Evolutionary conservation across 2,888 invertebrate genomes (phyloP).

Genomic region (Terebella lapidaria): DNA sequence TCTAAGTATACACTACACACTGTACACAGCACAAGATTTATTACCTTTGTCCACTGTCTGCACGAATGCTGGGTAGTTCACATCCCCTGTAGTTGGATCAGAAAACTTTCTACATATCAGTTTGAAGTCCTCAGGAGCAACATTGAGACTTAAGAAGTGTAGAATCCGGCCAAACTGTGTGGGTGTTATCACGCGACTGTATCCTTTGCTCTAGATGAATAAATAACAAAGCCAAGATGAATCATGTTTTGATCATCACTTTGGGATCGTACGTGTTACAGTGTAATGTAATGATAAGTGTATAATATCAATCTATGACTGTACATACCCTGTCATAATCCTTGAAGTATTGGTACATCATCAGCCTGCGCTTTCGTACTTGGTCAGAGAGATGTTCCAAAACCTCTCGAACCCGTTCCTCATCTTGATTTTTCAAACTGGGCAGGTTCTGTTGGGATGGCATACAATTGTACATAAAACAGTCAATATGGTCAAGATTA

Average conservation of each 20-base stretch:
- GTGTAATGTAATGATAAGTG: no score
- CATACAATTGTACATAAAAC: no score
- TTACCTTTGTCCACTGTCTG: slow-evolving; percentile 52
- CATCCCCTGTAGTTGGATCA: slow-evolving; percentile 47
- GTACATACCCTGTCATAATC: slow-evolving; percentile 50
- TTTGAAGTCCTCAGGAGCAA: slow-evolving; percentile 44
- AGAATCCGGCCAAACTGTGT: slow-evolving; percentile 51
- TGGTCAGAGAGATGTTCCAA: slow-evolving; percentile 39
- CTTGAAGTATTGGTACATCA: slow-evolving; percentile 53
- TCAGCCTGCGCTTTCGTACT: slow-evolving; percentile 42
- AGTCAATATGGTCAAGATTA: no score
- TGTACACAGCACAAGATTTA: no score
- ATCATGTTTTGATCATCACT: background rate
- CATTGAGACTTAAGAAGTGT: slow-evolving; percentile 48
- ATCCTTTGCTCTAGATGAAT: slow-evolving; percentile 42
- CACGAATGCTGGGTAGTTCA: slow-evolving; percentile 53
- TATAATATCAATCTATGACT: no score
- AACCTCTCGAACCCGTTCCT: slow-evolving; percentile 34
- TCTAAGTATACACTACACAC: no score
- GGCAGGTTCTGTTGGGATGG: slow-evolving; percentile 37
- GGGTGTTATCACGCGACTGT: slow-evolving; percentile 50
- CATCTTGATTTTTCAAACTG: slow-evolving; percentile 37
- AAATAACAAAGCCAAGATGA: background rate
- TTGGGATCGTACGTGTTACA: no score
- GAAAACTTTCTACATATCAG: slow-evolving; percentile 50